A percentile compares a stretch with the other conserved stretches of the same genome.
Evolutionary conservation across 2,113 vertebrate genomes (phyloP).

Genomic region (Pristiophorus japonicus): DNA sequence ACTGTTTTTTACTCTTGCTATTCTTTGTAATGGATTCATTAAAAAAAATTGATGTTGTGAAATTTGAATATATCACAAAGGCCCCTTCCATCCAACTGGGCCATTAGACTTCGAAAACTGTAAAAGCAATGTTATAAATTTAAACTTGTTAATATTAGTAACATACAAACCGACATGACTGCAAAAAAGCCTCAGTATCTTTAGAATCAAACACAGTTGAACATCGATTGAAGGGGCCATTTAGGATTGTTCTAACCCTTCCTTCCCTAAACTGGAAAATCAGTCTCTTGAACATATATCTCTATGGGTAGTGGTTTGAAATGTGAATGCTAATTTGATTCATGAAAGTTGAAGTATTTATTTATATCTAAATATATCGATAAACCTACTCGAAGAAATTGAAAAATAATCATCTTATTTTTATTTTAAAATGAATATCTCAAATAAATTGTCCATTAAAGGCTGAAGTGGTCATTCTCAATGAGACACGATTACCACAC

Average conservation of each 20-base stretch:
- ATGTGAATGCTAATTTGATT: background rate
- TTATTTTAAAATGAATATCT: constrained; percentile 5
- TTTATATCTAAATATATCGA: background rate
- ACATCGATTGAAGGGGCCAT: background rate
- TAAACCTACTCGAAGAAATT: background rate
- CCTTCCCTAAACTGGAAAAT: background rate
- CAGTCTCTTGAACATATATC: background rate
- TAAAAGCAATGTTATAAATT: background rate
- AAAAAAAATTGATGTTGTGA: background rate
- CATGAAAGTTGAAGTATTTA: background rate
- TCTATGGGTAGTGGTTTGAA: background rate
- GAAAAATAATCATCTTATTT: background rate
- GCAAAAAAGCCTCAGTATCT: background rate
- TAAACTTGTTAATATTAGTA: background rate
- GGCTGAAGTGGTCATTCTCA: background rate
- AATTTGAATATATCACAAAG: constrained; percentile 6
- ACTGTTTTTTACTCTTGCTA: background rate
- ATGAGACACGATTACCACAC: background rate
- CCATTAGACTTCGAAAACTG: background rate
- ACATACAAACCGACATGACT: background rate
- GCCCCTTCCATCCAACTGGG: background rate
- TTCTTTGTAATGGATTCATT: background rate
- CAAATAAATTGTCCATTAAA: background rate
- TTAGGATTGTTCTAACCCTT: background rate
- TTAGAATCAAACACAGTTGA: background rate